Evolutionary conservation across 2,797 vertebrate genomes (phyloP).

Genomic region (Spinus pinus): DNA sequence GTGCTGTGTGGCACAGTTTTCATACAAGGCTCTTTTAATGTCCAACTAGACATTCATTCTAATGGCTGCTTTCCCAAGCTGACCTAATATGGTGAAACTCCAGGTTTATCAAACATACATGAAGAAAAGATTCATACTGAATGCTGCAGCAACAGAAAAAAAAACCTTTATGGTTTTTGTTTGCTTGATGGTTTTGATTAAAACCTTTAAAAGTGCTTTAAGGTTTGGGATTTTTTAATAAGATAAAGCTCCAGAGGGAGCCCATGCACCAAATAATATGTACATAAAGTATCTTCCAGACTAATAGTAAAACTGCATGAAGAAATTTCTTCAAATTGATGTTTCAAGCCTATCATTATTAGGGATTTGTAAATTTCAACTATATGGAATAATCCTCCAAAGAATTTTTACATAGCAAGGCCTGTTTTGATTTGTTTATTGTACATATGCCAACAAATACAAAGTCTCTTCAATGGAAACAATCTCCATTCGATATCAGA

Average conservation of each 20-base stretch:
- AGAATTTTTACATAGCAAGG: not conserved
- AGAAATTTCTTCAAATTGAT: not conserved
- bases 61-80: not conserved
- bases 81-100: not conserved
- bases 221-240: not conserved
- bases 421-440: not conserved
- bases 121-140: not conserved
- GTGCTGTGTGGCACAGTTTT: not conserved
- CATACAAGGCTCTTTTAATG: not conserved
- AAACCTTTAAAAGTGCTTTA: not conserved
- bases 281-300: not conserved
- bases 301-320: not conserved
- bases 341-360: not conserved
- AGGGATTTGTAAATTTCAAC: not conserved
- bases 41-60: not conserved
- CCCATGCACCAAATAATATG: not conserved
- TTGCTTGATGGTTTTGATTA: not conserved
- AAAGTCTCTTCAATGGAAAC: not conserved
- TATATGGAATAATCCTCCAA: not conserved
- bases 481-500: not conserved
- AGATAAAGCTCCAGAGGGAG: constrained; percentile 39
- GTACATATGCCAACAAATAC: not conserved
- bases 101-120: not conserved
- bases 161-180: not conserved
- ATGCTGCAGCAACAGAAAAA: not conserved